A percentile compares a stretch with the other conserved stretches of the same genome.
These are phyloP conservation scores for Drosophila funebris DNA, from an alignment of 1,140 invertebrate genomes.

Conservation along the genomic window DNA sequence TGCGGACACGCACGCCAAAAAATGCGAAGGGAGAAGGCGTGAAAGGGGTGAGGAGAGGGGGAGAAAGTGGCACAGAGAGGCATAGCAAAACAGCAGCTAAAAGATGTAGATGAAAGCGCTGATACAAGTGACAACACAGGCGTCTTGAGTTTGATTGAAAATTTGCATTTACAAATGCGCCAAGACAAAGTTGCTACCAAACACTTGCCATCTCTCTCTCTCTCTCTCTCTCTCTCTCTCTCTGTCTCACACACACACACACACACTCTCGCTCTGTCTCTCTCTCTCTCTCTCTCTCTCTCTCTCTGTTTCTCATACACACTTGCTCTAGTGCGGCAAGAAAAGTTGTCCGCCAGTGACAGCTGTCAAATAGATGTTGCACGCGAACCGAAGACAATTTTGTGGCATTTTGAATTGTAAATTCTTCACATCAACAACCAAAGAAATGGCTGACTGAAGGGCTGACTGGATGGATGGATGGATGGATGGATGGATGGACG, in stretches of 20 bases:
- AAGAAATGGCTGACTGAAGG: constrained; percentile 37
- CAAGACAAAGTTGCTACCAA: constrained; percentile 34
- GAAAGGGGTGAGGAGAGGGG: neutral
- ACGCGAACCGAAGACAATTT: constrained; percentile 61
- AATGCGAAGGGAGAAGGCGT: neutral
- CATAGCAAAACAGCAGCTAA: neutral
- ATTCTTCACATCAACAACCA: constrained; percentile 52
- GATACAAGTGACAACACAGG: constrained; percentile 55
- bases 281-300: neutral
- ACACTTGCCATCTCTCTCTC: neutral
- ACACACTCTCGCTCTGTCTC: too few species aligned
- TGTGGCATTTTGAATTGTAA: constrained; percentile 73
- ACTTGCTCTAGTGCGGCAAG: constrained; percentile 21
- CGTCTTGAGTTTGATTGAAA: constrained; percentile 61
- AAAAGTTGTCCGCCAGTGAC: constrained; percentile 52
- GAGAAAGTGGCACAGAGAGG: too few species aligned
- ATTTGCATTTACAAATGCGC: constrained; percentile 59
- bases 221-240: neutral
- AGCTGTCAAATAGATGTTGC: constrained; percentile 65
- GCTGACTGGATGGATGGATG: constrained; percentile 17
- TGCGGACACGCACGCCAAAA: constrained; percentile 14
- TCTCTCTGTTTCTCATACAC: neutral
- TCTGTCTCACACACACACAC: too few species aligned
- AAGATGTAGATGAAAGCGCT: constrained; percentile 56
- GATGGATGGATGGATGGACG: constrained; percentile 10